Evolutionary conservation across 2,797 vertebrate genomes (phyloP).

Genomic region (Meriones psammophilus): DNA sequence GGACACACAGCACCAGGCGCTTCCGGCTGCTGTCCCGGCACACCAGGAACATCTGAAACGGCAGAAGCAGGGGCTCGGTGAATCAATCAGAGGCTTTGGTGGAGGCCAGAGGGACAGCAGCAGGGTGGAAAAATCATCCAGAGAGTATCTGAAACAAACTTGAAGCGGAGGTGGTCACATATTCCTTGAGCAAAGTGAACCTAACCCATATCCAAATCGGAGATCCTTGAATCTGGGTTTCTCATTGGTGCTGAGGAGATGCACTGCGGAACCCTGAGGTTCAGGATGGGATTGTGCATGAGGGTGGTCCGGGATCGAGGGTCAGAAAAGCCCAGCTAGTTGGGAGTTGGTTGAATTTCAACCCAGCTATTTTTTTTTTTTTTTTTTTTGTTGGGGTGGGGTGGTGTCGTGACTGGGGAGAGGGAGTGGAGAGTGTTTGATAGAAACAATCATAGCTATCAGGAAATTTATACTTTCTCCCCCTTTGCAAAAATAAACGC

Average conservation of each 20-base stretch:
- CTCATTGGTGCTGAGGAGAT: background rate
- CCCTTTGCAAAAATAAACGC: background rate
- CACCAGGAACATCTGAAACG: slow-evolving; percentile 90
- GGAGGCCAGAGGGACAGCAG: background rate
- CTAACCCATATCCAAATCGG: background rate
- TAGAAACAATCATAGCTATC: background rate
- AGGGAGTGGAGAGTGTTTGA: background rate
- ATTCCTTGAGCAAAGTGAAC: background rate
- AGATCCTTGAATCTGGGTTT: background rate
- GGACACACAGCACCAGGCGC: slow-evolving; percentile 90
- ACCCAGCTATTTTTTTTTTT: background rate
- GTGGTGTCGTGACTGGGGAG: background rate
- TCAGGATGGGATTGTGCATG: background rate
- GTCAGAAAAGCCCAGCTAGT: background rate
- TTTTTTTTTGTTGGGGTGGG: no score
- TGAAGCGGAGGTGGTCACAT: background rate
- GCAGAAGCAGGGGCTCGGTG: background rate
- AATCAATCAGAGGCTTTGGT: background rate
- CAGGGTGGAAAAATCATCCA: background rate
- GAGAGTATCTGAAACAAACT: background rate
- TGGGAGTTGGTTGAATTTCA: background rate
- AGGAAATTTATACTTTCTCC: background rate
- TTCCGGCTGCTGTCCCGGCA: slow-evolving; percentile 87
- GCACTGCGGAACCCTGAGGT: fast-evolving
- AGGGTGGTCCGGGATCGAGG: background rate